These are phyloP conservation scores for Galeruca laticollis DNA, from an alignment of 2,888 invertebrate genomes.

Conservation along the genomic window DNA sequence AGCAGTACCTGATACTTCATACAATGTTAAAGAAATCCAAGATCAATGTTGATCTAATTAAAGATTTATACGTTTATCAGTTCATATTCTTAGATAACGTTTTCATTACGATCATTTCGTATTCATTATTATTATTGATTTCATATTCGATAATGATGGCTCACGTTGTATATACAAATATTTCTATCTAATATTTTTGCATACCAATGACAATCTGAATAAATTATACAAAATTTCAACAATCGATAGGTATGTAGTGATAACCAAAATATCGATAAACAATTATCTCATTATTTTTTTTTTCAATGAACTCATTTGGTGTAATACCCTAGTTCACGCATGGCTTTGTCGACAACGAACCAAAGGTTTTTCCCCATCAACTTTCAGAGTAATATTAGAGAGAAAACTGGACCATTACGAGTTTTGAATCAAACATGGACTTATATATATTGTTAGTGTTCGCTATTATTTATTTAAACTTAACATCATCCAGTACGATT, in stretches of 20 bases:
- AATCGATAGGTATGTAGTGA: background rate
- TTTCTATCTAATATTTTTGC: background rate
- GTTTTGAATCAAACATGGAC: background rate
- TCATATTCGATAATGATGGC: background rate
- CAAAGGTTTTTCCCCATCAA: constrained; percentile 1
- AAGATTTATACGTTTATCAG: no score
- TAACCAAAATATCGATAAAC: background rate
- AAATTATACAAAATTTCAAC: background rate
- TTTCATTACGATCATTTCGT: no score
- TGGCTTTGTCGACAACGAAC: background rate
- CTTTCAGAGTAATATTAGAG: background rate
- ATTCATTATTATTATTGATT: no score
- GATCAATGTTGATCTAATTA: no score
- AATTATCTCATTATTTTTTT: background rate
- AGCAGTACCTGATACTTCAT: no score
- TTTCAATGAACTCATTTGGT: background rate
- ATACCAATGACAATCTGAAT: background rate
- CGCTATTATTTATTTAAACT: background rate
- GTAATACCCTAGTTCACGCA: background rate
- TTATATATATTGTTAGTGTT: background rate
- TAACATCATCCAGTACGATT: background rate
- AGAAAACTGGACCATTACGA: background rate
- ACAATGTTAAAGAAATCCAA: no score
- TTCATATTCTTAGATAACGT: no score
- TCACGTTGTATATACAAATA: background rate